Conservation (phyloP, 1,140 invertebrate species). For the Phortica variegata region DNA sequence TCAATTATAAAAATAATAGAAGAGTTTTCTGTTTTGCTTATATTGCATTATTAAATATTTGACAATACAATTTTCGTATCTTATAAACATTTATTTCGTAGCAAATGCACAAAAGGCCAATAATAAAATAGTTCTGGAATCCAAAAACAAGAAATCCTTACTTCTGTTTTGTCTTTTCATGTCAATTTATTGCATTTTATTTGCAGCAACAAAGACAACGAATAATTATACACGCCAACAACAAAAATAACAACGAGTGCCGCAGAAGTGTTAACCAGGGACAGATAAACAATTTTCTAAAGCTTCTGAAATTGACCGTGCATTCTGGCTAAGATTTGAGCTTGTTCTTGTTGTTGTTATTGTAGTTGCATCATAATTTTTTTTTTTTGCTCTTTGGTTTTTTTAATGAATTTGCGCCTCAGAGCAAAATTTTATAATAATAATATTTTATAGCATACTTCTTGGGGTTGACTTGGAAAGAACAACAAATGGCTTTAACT, state of each 20-base stretch:
- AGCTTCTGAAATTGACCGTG: no score
- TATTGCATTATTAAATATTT: neutral
- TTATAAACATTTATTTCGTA: neutral
- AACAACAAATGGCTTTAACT: neutral
- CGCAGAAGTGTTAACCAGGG: no score
- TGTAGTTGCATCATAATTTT: conserved; percentile 22
- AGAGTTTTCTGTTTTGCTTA: neutral
- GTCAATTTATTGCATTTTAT: conserved; percentile 25
- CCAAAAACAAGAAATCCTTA: neutral
- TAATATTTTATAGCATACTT: conserved; percentile 29
- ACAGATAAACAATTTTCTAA: no score
- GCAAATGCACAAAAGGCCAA: neutral
- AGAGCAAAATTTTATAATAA: conserved; percentile 16
- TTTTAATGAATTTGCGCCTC: neutral
- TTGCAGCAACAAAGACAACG: no score
- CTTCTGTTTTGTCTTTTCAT: neutral
- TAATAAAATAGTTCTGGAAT: neutral
- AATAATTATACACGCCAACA: no score
- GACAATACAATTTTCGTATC: neutral
- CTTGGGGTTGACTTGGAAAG: neutral
- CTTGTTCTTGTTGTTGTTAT: conserved; percentile 28
- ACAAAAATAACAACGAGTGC: no score
- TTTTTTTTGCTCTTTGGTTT: neutral
- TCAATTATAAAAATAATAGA: neutral
- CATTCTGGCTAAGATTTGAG: no score